phyloP scores from a whole-genome alignment of 2,888 invertebrate species.

The Ischnura elegans region DNA sequence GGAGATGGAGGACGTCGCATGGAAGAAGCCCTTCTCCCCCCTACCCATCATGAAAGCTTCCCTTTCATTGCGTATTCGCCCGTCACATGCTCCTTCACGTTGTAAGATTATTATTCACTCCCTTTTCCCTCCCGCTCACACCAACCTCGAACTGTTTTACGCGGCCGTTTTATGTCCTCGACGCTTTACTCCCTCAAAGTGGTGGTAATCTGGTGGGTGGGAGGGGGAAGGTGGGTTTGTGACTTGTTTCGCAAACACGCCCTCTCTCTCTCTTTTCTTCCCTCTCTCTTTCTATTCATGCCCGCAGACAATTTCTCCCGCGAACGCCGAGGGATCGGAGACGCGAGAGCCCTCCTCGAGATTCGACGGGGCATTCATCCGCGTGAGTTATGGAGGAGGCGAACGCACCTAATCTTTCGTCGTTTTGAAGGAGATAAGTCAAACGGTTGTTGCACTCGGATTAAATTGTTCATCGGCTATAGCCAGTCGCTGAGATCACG shows the following conservation, averaged over 20 bases:
- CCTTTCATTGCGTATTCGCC: constrained; percentile 25
- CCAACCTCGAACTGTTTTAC: background rate
- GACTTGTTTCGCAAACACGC: constrained; percentile 14
- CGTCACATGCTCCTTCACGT: constrained; percentile 21
- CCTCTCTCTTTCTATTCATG: background rate
- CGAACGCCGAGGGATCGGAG: background rate
- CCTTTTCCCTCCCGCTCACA: background rate
- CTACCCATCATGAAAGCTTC: background rate
- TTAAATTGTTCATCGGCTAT: too few relatives aligned
- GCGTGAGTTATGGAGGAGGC: background rate
- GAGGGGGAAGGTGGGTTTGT: too few relatives aligned
- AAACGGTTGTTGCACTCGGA: background rate
- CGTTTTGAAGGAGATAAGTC: background rate
- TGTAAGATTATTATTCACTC: constrained; percentile 38
- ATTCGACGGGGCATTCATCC: background rate
- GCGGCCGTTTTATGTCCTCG: constrained; percentile 20
- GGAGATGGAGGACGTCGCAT: background rate
- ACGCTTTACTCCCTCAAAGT: constrained; percentile 27
- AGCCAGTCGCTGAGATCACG: too few relatives aligned
- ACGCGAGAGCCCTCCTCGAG: background rate
- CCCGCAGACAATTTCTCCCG: background rate
- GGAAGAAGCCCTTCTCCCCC: background rate
- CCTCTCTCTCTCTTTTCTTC: background rate
- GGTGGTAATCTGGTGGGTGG: background rate
- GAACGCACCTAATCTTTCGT: background rate